These are phyloP conservation scores for Hydropotes inermis DNA, from an alignment of 2,113 vertebrate species.

Conservation along the genomic window DNA sequence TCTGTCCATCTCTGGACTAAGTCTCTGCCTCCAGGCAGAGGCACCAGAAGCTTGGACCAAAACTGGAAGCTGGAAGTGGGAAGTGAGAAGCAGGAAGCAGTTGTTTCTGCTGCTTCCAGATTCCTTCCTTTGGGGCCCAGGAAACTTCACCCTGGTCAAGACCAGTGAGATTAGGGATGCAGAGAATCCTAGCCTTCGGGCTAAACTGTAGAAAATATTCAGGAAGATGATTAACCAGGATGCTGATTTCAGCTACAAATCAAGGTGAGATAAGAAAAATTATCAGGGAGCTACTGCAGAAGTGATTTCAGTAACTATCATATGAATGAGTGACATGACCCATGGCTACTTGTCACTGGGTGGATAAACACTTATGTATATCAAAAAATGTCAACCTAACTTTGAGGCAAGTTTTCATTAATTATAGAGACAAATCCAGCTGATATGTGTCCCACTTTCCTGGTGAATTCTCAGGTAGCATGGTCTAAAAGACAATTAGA, in stretches of 20 bases:
- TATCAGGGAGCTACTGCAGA: neutral
- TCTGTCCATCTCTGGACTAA: neutral
- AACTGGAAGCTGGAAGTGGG: neutral
- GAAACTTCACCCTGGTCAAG: neutral
- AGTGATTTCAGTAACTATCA: neutral
- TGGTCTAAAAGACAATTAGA: neutral
- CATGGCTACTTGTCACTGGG: neutral
- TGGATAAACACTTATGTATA: neutral
- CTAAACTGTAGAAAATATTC: neutral
- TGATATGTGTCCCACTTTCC: neutral
- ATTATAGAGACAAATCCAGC: neutral
- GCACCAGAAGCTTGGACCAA: neutral
- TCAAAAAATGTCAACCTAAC: neutral
- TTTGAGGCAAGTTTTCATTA: neutral
- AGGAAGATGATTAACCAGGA: neutral
- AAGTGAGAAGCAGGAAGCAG: neutral
- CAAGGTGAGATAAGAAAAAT: neutral
- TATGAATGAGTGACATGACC: neutral
- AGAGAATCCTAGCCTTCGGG: neutral
- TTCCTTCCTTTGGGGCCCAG: neutral
- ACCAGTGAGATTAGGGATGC: neutral
- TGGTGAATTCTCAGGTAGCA: neutral
- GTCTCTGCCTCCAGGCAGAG: neutral
- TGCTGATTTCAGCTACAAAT: neutral
- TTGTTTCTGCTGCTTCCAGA: neutral